Percentiles rank a stretch among this genome's conserved stretches.
Conservation (phyloP, 2,888 invertebrate species). For the Protophormia terraenovae region DNA sequence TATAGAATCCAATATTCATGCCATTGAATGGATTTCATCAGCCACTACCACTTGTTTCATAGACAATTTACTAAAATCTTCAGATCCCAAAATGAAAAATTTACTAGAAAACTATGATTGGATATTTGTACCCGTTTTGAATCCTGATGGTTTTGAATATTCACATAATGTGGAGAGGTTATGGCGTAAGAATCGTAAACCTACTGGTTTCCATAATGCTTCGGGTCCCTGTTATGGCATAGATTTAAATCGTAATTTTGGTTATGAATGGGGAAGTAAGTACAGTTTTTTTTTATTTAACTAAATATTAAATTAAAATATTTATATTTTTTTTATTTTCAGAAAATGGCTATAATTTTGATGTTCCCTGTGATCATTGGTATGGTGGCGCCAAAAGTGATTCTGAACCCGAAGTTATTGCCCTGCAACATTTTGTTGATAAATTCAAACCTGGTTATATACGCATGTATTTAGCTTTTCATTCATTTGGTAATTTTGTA, state of each 20-base stretch:
- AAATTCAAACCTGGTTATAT: conserved; percentile 71
- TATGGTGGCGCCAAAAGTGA: conserved; percentile 73
- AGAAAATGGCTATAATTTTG: conserved; percentile 68
- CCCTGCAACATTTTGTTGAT: conserved; percentile 70
- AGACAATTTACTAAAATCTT: conserved; percentile 71
- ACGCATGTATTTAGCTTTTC: conserved; percentile 74
- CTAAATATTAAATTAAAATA: neutral
- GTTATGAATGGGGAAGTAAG: conserved; percentile 71
- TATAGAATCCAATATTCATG: conserved; percentile 75
- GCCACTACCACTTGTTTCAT: conserved; percentile 73
- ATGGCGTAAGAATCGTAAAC: conserved; percentile 76
- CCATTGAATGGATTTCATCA: conserved; percentile 77
- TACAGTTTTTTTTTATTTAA: neutral
- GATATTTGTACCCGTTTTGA: conserved; percentile 74
- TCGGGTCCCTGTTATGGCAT: conserved; percentile 71
- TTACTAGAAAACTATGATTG: conserved; percentile 72
- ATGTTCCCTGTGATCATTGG: conserved; percentile 76
- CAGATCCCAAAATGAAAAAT: conserved; percentile 63
- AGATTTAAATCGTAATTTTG: conserved; percentile 76
- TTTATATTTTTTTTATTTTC: neutral
- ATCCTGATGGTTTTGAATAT: conserved; percentile 75
- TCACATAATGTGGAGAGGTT: conserved; percentile 71
- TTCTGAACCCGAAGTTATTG: conserved; percentile 71
- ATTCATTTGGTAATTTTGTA: conserved; percentile 73
- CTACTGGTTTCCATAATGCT: conserved; percentile 72